Evolutionary conservation across 2,888 invertebrate species (phyloP).

Genomic region (Marronus borbonicus): DNA sequence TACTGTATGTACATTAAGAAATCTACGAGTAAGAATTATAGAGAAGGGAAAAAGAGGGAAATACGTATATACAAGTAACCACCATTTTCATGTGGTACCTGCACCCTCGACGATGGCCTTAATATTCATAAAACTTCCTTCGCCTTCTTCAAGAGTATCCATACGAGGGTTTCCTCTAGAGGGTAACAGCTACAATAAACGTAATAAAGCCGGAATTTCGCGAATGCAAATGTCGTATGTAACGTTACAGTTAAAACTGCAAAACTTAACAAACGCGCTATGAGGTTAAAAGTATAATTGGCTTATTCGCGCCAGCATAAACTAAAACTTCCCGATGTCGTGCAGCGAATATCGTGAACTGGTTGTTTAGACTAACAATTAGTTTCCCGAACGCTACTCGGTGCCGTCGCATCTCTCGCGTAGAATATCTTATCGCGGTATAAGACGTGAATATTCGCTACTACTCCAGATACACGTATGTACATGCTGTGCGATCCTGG

Average conservation of each 20-base stretch:
- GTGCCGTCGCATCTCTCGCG: conserved; percentile 61
- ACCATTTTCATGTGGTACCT: no score
- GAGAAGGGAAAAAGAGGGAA: no score
- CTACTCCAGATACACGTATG: no score
- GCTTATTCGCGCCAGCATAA: conserved; percentile 23
- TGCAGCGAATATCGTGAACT: conserved; percentile 6
- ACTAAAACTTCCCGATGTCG: conserved; percentile 9
- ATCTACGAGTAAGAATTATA: no score
- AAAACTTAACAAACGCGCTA: conserved; percentile 25
- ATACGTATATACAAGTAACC: no score
- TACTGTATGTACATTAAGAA: no score
- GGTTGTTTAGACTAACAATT: conserved; percentile 52
- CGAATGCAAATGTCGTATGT: conserved; percentile 49
- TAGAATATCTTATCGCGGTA: conserved; percentile 62
- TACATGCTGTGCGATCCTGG: neutral
- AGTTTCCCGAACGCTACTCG: conserved; percentile 14
- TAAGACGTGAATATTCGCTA: neutral
- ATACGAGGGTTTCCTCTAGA: no score
- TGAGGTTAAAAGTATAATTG: conserved; percentile 35
- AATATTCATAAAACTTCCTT: no score
- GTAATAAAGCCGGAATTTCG: neutral
- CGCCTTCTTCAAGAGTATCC: no score
- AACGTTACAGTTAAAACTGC: conserved; percentile 50
- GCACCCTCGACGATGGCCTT: no score
- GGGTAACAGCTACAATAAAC: conserved; percentile 5